These are phyloP conservation scores for Nymphalis polychloros DNA, from an alignment of 2,888 invertebrate species.

Conservation along the genomic window DNA sequence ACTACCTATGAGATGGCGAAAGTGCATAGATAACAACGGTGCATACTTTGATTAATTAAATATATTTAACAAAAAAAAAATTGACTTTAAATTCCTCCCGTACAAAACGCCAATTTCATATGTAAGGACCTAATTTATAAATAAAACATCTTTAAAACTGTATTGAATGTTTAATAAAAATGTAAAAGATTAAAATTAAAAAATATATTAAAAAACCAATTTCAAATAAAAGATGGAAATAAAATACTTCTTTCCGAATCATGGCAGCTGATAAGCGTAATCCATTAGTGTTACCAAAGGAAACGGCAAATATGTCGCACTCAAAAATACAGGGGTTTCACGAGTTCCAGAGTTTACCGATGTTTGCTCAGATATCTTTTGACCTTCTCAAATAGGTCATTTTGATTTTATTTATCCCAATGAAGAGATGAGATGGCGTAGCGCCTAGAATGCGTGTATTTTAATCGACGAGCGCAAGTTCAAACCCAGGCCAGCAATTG, in stretches of 20 bases:
- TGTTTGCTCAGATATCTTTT: neutral
- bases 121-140: no score
- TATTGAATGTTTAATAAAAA: no score
- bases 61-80: no score
- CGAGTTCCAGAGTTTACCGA: neutral
- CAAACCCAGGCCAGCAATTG: no score
- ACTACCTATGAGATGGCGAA: no score
- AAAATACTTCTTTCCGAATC: conserved; percentile 3
- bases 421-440: neutral
- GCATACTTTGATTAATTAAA: no score
- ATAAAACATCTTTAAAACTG: no score
- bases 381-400: conserved; percentile 6
- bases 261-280: conserved; percentile 20
- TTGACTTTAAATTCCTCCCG: no score
- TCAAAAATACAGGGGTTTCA: conserved; percentile 21
- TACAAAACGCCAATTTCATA: no score
- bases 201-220: neutral
- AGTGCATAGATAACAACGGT: no score
- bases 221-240: neutral
- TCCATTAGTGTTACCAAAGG: conserved; percentile 27
- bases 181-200: neutral
- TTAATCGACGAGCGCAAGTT: no score
- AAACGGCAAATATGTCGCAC: conserved; percentile 22
- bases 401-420: neutral
- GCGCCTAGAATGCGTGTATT: no score